These are phyloP conservation scores for Hedychridium roseum DNA, from an alignment of 2,888 invertebrate genomes.

Conservation along the genomic window DNA sequence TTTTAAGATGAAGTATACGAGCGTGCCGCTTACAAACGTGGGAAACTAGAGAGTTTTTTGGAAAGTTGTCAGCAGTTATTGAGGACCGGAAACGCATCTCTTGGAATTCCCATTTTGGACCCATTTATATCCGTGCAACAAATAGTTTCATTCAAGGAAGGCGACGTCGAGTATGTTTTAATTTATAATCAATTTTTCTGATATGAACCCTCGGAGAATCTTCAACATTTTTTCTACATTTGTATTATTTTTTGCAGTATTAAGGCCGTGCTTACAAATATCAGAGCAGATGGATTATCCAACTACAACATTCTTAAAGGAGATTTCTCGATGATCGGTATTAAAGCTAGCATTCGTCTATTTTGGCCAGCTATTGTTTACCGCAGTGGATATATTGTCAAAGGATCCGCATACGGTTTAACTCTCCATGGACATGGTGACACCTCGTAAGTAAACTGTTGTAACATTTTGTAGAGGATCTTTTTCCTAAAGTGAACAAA, in stretches of 20 bases:
- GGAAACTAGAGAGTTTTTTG: constrained; percentile 22
- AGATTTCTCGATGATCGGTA: constrained; percentile 4
- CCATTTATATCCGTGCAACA: constrained; percentile 22
- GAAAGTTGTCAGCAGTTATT: constrained; percentile 27
- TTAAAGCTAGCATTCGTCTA: constrained; percentile 17
- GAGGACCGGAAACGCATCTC: constrained; percentile 27
- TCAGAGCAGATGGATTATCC: constrained; percentile 22
- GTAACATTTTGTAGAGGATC: background rate
- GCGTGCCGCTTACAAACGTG: background rate
- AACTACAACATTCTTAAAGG: constrained; percentile 23
- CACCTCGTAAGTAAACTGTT: constrained; percentile 27
- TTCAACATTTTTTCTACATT: no score
- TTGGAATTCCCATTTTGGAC: constrained; percentile 45
- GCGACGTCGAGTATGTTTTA: no score
- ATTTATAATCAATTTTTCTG: no score
- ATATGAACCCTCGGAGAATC: no score
- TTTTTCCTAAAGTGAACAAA: no score
- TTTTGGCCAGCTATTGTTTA: constrained; percentile 23
- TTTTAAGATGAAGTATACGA: background rate
- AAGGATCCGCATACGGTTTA: background rate
- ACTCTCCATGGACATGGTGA: constrained; percentile 28
- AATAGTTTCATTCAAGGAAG: no score
- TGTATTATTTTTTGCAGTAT: constrained; percentile 7
- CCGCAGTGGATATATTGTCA: constrained; percentile 20
- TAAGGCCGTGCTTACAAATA: constrained; percentile 10